Base-by-base conservation (phyloP, 1,140 invertebrate genomes). In the Drosophila willistoni region DNA sequence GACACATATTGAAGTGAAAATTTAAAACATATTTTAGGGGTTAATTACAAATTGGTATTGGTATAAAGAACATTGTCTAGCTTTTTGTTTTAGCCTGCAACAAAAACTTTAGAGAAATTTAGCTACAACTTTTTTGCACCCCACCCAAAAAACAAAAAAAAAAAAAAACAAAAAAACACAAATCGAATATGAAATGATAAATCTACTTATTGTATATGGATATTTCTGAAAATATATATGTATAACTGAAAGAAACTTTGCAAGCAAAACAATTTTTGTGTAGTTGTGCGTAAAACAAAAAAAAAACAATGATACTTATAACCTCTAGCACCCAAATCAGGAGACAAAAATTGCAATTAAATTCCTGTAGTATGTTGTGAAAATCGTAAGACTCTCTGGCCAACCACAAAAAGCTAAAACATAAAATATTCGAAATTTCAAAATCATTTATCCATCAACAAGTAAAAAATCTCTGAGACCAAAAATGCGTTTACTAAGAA, bases 51-150 rank as follows among this genome's bases (percentile, higher is more conserved):
- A 51, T 51, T 19, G 44, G 44, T 22, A 51, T 51, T 51, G 44
- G 17, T 1, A 7, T 22, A 44, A 59, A 71, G 0, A 29, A 29
- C 5, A 7, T 29, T 29, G 29, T 29, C 29, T 66, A 79, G 55
- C 68, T 44, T 59, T 36, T 55, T 44, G 78, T 64, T 78, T 67
- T 64, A 79, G 82, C 68, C 78, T 73, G 79, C 82, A 82, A 87
- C 63, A 70, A 75, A 19, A 19, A 51, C 44, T 86, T 86, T 86
- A 87, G 83, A 86, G 36, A 79, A 87, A 80, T 73, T 86, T 89
- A 86, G 79, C 83, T 77, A 73, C 79, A 79, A 79, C 77, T 87
- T 81, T 51, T 79, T 82, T 86, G 83, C 79, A 86, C 84, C 77
- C 68, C 54, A 34, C 42, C 60, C 55, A 64, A 62, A 39, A 22